These are phyloP conservation scores for Alloplasta piceator DNA, from an alignment of 2,888 invertebrate genomes.

Conservation along the genomic window DNA sequence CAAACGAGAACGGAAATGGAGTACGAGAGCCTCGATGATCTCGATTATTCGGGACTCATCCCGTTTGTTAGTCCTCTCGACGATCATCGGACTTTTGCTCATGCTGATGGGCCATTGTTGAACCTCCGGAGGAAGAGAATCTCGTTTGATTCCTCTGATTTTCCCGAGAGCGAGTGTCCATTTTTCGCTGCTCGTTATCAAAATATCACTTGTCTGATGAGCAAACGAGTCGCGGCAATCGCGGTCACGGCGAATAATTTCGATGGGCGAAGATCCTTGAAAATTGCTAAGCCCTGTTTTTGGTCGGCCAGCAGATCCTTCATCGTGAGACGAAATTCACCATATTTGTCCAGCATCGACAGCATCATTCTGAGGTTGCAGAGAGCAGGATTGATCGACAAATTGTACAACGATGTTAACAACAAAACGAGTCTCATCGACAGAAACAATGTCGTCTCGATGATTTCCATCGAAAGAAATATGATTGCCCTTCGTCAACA, in stretches of 20 bases:
- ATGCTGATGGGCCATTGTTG: conserved; percentile 1
- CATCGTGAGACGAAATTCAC: conserved; percentile 46
- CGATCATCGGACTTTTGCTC: conserved; percentile 50
- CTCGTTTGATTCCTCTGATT: neutral
- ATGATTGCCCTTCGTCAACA: no score
- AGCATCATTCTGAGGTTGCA: conserved; percentile 16
- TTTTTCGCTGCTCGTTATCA: conserved; percentile 2
- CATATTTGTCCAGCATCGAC: conserved; percentile 52
- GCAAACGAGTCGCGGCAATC: neutral
- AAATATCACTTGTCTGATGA: conserved; percentile 47
- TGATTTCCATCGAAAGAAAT: no score
- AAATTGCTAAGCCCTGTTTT: conserved; percentile 49
- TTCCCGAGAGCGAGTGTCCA: conserved; percentile 4
- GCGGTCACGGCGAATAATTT: neutral
- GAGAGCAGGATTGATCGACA: conserved; percentile 24
- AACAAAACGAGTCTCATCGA: neutral
- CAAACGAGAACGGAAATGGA: neutral
- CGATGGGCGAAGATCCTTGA: neutral
- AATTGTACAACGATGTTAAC: neutral
- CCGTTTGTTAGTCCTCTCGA: conserved; percentile 35
- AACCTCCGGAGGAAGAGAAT: conserved; percentile 39
- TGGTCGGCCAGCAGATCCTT: conserved; percentile 49
- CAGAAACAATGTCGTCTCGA: no score
- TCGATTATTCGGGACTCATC: conserved; percentile 57
- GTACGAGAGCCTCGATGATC: conserved; percentile 53